Base-by-base conservation (phyloP, 2,888 invertebrate species). In the Agrochola macilenta region DNA sequence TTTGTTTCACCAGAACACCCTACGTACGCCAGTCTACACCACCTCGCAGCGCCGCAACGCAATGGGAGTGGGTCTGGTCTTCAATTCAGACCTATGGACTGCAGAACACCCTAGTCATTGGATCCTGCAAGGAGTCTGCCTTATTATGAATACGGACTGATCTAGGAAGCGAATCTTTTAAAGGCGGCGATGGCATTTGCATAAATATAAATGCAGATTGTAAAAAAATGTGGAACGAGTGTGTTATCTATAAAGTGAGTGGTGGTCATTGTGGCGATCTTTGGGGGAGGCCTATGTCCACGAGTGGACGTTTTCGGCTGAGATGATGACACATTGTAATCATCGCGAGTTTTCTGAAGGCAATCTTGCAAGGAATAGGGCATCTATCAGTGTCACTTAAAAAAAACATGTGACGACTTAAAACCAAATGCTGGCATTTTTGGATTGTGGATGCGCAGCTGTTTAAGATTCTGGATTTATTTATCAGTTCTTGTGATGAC, bases 11-110 rank as follows among this genome's bases (percentile, higher is more conserved):
- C 97, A 99, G 98, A 99, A 99, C 91, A 99, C 99, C 0, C 97
- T 98, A 74, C 97, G 97, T 60, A 98, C 99, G 0, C 99, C 99
- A 0, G 99, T 99, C 20, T 99, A 99, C 92, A 99, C 98, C 17
- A 99, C 99, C 1, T 99, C 99, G 0, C 95, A 97, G 89, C 97
- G 99, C 49, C 97, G 99, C 81, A 98, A 99, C 94, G 99, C 99
- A 0, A 99, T 99, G 98, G 99, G 99, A 4, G 98, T 98, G 58
- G 99, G 99, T 4, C 96, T 99, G 20, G 99, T 99, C 54, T 99
- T 99, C 93, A 99, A 99, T 93, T 98, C 99, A 0, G 98, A 99
- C 94, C 97, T 99, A 73, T 97, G 97, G 87, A 99, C 99, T 1
- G 94, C 97, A 0, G 98, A 98, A 91, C 99, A 99, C 93, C 95